Evolutionary conservation across 2,797 vertebrate species (phyloP).

Genomic region (Poeciliopsis turneri): DNA sequence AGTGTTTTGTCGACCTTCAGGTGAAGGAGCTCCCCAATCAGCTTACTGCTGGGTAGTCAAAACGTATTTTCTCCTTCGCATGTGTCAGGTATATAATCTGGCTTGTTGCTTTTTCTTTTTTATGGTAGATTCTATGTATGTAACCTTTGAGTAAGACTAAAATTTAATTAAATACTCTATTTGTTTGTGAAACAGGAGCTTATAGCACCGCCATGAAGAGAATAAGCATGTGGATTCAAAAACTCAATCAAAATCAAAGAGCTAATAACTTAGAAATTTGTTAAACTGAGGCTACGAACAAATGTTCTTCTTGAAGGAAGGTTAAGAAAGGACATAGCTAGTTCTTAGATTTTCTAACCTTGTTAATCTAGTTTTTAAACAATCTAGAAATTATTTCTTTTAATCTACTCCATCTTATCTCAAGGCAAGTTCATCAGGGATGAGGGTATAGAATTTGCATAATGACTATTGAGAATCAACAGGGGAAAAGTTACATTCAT

Average conservation of each 20-base stretch:
- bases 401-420: not conserved
- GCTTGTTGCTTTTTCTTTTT: not conserved
- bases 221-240: not conserved
- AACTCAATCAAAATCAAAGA: not conserved
- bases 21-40: conserved; percentile 35
- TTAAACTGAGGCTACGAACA: not conserved
- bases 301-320: not conserved
- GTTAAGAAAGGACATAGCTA: not conserved
- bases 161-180: not conserved
- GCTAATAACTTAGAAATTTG: not conserved
- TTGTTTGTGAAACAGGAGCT: not conserved
- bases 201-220: not conserved
- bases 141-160: not conserved
- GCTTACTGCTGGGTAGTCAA: conserved; percentile 23
- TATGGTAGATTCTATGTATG: not conserved
- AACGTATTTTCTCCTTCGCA: conserved; percentile 14
- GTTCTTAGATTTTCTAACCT: not conserved
- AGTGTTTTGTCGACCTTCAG: conserved; percentile 35
- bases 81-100: not conserved
- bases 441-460: not conserved
- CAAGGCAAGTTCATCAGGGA: not conserved
- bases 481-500: not conserved
- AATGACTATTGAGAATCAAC: not conserved
- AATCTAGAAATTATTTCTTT: not conserved
- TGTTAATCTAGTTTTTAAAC: not conserved